Percentiles rank a stretch among this genome's conserved stretches.
Evolutionary conservation across 1,140 invertebrate genomes (phyloP).

Genomic region (Aricia agestis): DNA sequence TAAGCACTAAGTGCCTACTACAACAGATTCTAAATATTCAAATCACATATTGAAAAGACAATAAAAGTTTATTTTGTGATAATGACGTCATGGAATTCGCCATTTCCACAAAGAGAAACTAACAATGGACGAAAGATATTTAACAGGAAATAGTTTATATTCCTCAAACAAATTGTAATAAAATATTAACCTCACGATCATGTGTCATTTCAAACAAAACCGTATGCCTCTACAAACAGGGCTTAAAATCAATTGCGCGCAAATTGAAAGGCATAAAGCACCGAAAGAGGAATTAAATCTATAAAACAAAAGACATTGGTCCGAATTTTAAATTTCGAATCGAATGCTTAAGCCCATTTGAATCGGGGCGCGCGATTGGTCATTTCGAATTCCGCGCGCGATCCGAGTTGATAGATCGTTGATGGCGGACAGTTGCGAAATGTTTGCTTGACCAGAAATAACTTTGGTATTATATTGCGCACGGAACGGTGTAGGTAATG

Average conservation of each 20-base stretch:
- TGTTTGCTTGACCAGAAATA: conserved; percentile 61
- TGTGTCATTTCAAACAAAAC: conserved; percentile 26
- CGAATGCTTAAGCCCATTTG: conserved; percentile 53
- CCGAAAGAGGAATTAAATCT: conserved; percentile 48
- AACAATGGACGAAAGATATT: conserved; percentile 62
- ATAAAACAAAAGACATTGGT: conserved; percentile 57
- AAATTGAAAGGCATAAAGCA: conserved; percentile 14
- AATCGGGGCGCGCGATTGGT: conserved; percentile 54
- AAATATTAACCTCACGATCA: conserved; percentile 40
- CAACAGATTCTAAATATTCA: not conserved
- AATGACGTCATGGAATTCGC: conserved; percentile 60
- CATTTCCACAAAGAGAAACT: conserved; percentile 46
- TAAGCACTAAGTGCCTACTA: not conserved
- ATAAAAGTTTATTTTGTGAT: conserved; percentile 26
- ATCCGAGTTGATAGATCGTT: conserved; percentile 63
- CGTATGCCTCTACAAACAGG: conserved; percentile 24
- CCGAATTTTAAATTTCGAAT: conserved; percentile 60
- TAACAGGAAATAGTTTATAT: conserved; percentile 75
- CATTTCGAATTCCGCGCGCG: conserved; percentile 66
- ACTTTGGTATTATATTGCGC: conserved; percentile 31
- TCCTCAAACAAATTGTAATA: conserved; percentile 68
- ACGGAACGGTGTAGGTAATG: not conserved
- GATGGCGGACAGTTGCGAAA: conserved; percentile 45
- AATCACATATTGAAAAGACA: not conserved
- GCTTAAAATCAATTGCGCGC: conserved; percentile 26